Conservation (phyloP, 1,140 invertebrate genomes). For the Schlechtendalia chinensis region DNA sequence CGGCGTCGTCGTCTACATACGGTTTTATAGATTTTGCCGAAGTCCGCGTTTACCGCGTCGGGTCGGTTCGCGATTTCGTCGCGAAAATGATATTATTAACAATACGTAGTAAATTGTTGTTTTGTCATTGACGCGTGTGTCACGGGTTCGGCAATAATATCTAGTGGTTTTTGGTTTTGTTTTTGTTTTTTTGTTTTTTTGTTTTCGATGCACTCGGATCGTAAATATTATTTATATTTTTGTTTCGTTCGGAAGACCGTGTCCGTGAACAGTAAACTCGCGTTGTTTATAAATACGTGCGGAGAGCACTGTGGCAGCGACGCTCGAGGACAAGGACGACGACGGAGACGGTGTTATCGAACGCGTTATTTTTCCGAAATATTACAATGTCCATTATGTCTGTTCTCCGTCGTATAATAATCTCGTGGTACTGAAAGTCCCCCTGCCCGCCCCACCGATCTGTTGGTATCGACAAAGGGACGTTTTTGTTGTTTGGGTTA, state of each 20-base stretch:
- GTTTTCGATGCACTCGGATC: not conserved
- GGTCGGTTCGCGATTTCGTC: no score
- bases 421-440: not conserved
- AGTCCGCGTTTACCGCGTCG: no score
- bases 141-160: not conserved
- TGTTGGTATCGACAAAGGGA: constrained; percentile 18
- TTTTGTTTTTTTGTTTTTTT: no score
- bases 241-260: not conserved
- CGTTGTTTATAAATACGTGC: constrained; percentile 29
- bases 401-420: not conserved
- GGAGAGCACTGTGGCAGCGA: not conserved
- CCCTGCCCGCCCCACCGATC: no score
- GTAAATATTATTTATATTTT: constrained; percentile 25
- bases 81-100: not conserved
- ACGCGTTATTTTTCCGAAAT: constrained; percentile 9
- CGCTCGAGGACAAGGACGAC: constrained; percentile 29
- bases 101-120: not conserved
- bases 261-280: constrained; percentile 30
- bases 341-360: not conserved
- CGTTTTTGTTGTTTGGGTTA: constrained; percentile 11
- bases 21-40: no score
- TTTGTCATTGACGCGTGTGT: not conserved
- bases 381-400: not conserved
- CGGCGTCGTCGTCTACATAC: no score
- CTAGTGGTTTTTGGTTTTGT: not conserved